Percentiles rank a stretch among this genome's conserved stretches.
Evolutionary conservation across 2,113 vertebrate genomes (phyloP).

Genomic region (Ceyx margarethae): DNA sequence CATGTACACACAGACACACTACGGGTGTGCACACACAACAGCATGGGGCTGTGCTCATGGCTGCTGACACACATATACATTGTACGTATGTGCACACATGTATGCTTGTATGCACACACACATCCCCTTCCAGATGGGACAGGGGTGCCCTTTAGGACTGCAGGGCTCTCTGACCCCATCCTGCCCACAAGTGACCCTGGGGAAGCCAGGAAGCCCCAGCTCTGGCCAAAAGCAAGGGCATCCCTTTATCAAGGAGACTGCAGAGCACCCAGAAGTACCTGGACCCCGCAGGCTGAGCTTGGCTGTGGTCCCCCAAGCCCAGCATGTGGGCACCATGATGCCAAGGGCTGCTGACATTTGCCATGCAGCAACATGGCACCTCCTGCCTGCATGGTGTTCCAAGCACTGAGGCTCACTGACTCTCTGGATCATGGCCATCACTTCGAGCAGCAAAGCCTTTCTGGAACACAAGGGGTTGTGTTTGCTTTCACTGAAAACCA

Average conservation of each 20-base stretch:
- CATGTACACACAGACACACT: rapidly evolving
- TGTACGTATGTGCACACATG: rapidly evolving
- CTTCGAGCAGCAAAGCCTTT: background rate
- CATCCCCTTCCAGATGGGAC: background rate
- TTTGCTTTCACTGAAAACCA: background rate
- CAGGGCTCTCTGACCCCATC: rapidly evolving
- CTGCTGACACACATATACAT: rapidly evolving
- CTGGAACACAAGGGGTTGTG: rapidly evolving
- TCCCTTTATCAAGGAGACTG: rapidly evolving
- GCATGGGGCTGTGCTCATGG: background rate
- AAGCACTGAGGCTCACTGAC: rapidly evolving
- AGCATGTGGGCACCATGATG: rapidly evolving
- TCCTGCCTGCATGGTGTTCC: background rate
- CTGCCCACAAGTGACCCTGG: rapidly evolving
- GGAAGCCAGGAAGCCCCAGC: background rate
- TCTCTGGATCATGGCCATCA: rapidly evolving
- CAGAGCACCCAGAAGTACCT: background rate
- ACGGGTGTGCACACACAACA: no score
- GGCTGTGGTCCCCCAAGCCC: background rate
- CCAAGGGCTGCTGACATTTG: background rate
- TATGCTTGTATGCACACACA: rapidly evolving
- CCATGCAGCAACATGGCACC: rapidly evolving
- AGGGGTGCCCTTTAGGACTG: rapidly evolving
- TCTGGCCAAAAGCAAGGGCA: rapidly evolving
- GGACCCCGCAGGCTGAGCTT: rapidly evolving